These are phyloP conservation scores for Drosophila formosana DNA, from an alignment of 2,888 invertebrate species.

Conservation along the genomic window DNA sequence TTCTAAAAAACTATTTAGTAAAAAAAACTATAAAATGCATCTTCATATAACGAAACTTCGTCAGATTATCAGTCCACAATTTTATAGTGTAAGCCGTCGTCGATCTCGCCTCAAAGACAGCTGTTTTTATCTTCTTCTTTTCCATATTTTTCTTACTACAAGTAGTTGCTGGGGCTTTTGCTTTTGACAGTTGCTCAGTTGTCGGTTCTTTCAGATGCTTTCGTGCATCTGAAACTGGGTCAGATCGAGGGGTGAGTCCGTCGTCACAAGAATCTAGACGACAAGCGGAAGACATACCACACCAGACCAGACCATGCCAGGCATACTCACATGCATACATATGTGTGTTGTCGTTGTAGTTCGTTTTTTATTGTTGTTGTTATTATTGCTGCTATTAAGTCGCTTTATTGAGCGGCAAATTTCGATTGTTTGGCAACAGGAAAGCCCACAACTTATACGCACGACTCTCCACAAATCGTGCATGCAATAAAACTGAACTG, in stretches of 20 bases:
- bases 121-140: neutral
- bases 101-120: neutral
- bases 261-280: slow-evolving; percentile 20
- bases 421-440: slow-evolving; percentile 59
- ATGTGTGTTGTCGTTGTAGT: slow-evolving; percentile 2
- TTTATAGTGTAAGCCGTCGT: neutral
- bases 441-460: slow-evolving; percentile 47
- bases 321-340: slow-evolving; percentile 17
- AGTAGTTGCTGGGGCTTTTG: slow-evolving; percentile 23
- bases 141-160: slow-evolving; percentile 20
- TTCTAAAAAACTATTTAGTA: too few species aligned
- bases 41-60: neutral
- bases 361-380: slow-evolving; percentile 31
- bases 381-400: slow-evolving; percentile 62
- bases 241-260: slow-evolving; percentile 48
- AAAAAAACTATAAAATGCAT: too few species aligned
- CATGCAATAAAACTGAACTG: slow-evolving; percentile 10
- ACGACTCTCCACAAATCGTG: slow-evolving; percentile 62
- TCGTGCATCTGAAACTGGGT: slow-evolving; percentile 51
- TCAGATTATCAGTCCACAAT: neutral
- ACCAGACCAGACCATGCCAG: neutral
- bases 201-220: slow-evolving; percentile 41
- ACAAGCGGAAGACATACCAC: slow-evolving; percentile 56
- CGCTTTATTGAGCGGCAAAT: slow-evolving; percentile 77
- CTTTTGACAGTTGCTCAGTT: slow-evolving; percentile 51